phyloP scores from a whole-genome alignment of 2,113 vertebrate genomes.

The Anguilla japonica region DNA sequence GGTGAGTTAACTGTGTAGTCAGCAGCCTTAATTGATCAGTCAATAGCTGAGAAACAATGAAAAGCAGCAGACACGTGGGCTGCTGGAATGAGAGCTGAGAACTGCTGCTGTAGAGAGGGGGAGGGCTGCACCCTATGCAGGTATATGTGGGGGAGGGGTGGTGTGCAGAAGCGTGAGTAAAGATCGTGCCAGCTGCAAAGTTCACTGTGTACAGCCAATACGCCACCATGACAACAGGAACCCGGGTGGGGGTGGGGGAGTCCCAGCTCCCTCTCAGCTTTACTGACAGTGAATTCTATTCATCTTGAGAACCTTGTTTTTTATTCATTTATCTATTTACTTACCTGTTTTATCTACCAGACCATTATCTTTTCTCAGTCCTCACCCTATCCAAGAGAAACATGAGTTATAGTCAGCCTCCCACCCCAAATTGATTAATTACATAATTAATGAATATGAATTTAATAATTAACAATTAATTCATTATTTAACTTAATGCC shows the following conservation, averaged over 20 bases:
- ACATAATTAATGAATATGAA: no score
- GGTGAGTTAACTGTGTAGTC: no score
- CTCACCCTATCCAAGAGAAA: not conserved
- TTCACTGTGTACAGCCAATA: not conserved
- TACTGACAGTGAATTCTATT: not conserved
- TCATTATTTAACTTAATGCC: no score
- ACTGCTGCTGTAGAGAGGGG: not conserved
- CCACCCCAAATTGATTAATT: no score
- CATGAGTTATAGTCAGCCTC: not conserved
- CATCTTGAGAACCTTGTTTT: not conserved
- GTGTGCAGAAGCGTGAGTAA: not conserved
- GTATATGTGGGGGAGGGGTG: not conserved
- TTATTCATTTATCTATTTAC: no score
- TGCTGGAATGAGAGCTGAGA: no score
- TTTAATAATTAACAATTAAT: no score
- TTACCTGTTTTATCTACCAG: no score
- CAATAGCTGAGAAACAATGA: not conserved
- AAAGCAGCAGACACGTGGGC: not conserved
- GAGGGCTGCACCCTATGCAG: not conserved
- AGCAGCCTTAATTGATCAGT: not conserved
- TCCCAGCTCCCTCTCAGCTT: not conserved
- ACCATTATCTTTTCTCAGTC: no score
- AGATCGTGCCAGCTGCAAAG: not conserved
- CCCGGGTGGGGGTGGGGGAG: not conserved
- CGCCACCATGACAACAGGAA: not conserved